A percentile compares a stretch with the other conserved stretches of the same genome.
These are phyloP conservation scores for Dysdera silvatica DNA, from an alignment of 1,140 invertebrate species.

Conservation along the genomic window DNA sequence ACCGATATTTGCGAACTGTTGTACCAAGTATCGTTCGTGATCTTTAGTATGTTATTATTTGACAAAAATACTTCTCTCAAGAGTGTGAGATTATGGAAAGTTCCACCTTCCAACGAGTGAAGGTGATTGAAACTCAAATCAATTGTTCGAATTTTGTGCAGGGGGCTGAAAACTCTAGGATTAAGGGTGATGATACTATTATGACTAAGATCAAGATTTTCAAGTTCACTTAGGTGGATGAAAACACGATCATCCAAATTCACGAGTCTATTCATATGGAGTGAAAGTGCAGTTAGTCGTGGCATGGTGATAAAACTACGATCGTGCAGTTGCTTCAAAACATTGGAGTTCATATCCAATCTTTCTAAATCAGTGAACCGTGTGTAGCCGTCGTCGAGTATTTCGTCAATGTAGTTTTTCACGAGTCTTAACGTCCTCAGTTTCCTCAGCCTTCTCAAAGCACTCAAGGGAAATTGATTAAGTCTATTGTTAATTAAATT, in stretches of 20 bases:
- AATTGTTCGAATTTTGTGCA: conserved; percentile 65
- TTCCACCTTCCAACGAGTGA: conserved; percentile 63
- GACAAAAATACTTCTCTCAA: conserved; percentile 74
- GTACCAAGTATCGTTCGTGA: conserved; percentile 68
- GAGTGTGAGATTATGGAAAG: conserved; percentile 68
- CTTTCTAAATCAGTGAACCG: conserved; percentile 61
- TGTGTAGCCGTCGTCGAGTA: conserved; percentile 61
- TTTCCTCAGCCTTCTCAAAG: conserved; percentile 63
- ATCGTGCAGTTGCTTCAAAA: conserved; percentile 61
- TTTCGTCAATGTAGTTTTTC: conserved; percentile 67
- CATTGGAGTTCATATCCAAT: conserved; percentile 77
- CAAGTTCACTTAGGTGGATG: conserved; percentile 58
- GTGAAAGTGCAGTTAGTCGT: conserved; percentile 64
- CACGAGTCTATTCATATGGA: conserved; percentile 71
- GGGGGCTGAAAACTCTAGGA: conserved; percentile 57
- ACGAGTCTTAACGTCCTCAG: conserved; percentile 65
- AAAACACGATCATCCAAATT: conserved; percentile 65
- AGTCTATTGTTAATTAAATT: conserved; percentile 79
- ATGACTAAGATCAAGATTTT: conserved; percentile 75
- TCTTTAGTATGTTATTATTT: conserved; percentile 80
- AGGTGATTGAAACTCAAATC: conserved; percentile 81
- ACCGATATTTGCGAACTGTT: conserved; percentile 67
- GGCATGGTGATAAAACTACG: conserved; percentile 70
- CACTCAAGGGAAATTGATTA: conserved; percentile 66
- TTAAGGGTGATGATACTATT: conserved; percentile 59